Conservation (phyloP, 2,113 vertebrate genomes). For the Leucoraja erinaceus region DNA sequence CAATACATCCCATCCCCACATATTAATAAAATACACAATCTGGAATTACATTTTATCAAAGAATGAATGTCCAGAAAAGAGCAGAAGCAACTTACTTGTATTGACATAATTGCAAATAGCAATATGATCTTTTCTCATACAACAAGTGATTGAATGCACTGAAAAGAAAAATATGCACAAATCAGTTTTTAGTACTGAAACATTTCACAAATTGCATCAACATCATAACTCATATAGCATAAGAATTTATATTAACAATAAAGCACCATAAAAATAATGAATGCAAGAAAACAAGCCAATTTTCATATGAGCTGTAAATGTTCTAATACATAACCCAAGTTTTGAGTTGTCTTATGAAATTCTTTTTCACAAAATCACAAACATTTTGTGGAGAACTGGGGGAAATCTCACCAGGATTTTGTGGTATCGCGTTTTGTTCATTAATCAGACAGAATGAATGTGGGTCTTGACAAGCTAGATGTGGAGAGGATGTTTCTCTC, state of each 20-base stretch:
- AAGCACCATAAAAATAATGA: background rate
- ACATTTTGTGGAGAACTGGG: background rate
- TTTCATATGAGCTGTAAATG: background rate
- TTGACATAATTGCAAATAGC: conserved; percentile 32
- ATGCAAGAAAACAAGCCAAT: background rate
- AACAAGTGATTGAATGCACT: conserved; percentile 33
- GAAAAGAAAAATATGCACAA: background rate
- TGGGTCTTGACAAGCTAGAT: too few relatives aligned
- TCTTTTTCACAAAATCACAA: background rate
- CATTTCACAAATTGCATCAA: background rate
- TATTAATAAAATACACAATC: background rate
- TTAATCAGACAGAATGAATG: too few relatives aligned
- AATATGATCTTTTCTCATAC: conserved; percentile 36
- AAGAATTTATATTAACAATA: background rate
- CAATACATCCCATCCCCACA: background rate
- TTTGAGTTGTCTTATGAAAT: background rate
- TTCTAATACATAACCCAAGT: too few relatives aligned
- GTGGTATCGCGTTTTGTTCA: too few relatives aligned
- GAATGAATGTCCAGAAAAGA: background rate
- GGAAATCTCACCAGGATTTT: background rate
- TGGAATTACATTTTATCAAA: background rate
- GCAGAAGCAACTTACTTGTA: conserved; percentile 15
- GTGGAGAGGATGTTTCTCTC: too few relatives aligned
- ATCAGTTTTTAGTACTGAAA: background rate
- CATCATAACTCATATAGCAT: background rate